Percentiles rank a stretch among this genome's conserved stretches.
Evolutionary conservation across 2,113 vertebrate species (phyloP).

Genomic region (Plestiodon gilberti): DNA sequence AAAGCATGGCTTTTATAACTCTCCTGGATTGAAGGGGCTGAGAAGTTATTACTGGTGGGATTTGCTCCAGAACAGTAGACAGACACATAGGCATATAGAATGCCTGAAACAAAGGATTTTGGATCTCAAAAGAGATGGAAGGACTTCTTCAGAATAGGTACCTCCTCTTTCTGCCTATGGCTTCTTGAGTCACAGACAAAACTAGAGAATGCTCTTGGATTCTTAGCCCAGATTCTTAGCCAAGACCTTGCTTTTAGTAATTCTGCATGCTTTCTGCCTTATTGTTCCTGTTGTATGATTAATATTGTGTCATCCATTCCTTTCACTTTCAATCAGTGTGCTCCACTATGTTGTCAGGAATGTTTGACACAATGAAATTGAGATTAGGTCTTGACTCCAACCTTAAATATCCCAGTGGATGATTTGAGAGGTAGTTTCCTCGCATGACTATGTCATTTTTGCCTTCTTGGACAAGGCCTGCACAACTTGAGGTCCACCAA

Average conservation of each 20-base stretch:
- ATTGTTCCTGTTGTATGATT: too few species aligned
- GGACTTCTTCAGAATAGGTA: neutral
- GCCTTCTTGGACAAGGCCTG: neutral
- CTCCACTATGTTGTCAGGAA: neutral
- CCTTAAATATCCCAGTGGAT: neutral
- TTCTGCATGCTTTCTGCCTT: neutral
- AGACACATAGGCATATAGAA: constrained; percentile 32
- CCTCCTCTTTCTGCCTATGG: neutral
- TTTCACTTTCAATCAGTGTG: neutral
- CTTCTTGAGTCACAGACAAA: neutral
- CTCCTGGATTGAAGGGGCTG: neutral
- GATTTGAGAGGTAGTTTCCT: neutral
- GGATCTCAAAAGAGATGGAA: constrained; percentile 32
- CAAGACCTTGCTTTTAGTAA: neutral
- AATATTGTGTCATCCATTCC: neutral
- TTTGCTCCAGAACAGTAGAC: constrained; percentile 30
- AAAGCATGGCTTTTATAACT: constrained; percentile 39
- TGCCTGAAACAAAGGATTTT: neutral
- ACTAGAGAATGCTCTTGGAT: neutral
- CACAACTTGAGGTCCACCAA: neutral
- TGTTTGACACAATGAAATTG: neutral
- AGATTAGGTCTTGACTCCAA: neutral
- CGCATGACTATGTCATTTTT: neutral
- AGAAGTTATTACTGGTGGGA: constrained; percentile 23
- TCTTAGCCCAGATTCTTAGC: neutral